Percentiles rank a stretch among this genome's conserved stretches.
Evolutionary conservation across 2,888 invertebrate species (phyloP).

Genomic region (Hirtodrosophila duncani): DNA sequence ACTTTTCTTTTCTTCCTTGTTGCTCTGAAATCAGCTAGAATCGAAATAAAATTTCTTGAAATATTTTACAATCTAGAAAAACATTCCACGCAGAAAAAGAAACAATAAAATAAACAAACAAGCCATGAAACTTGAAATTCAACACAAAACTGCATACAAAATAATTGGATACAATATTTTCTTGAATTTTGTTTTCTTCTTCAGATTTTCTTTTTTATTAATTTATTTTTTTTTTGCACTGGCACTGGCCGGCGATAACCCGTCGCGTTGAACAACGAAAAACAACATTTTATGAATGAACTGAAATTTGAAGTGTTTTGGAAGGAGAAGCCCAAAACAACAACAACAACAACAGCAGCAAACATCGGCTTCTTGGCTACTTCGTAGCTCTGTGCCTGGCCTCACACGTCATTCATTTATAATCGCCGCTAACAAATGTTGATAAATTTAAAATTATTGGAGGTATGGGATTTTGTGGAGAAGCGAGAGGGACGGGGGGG

Average conservation of each 20-base stretch:
- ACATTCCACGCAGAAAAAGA: conserved; percentile 17
- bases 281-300: conserved; percentile 57
- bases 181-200: conserved; percentile 25
- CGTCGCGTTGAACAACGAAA: conserved; percentile 14
- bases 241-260: conserved; percentile 1
- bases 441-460: conserved; percentile 72
- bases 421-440: conserved; percentile 68
- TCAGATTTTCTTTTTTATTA: neutral
- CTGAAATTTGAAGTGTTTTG: conserved; percentile 13
- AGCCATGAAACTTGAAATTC: conserved; percentile 20
- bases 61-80: no score
- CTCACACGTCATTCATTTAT: conserved; percentile 71
- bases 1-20: no score
- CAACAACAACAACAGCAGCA: no score
- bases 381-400: conserved; percentile 32
- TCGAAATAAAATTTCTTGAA: no score
- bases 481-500: neutral
- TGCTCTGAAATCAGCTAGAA: no score
- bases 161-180: conserved; percentile 50
- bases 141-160: conserved; percentile 17
- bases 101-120: neutral
- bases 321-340: conserved; percentile 32
- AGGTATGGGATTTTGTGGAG: conserved; percentile 31
- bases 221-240: neutral
- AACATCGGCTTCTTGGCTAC: conserved; percentile 62